Evolutionary conservation across 2,797 vertebrate genomes (phyloP), one percentile per base, ranked within the genome.

Genomic region (Myiothlypis coronata): DNA sequence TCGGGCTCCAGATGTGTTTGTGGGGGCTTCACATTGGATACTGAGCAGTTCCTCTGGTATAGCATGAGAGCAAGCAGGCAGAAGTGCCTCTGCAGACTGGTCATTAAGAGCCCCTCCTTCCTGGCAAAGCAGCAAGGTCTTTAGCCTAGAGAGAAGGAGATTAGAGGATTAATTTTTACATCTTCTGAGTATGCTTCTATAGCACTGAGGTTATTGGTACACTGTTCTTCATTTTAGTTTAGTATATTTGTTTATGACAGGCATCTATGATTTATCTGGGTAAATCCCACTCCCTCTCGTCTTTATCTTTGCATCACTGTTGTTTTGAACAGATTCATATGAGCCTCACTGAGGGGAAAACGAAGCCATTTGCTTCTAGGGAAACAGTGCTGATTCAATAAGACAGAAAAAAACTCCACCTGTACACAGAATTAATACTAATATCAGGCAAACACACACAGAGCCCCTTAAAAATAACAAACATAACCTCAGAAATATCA

Each of bases 11-110:
- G 46, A 24, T 1, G 0, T 46, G 28, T 41, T 76, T 44, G 20
- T 1, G 11, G 9, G n/a, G 9, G 5, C 20, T 76, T 43, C 32
- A 14, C 0, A 0, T 30, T 22, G 12, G 10, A 46, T 27, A 34
- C 21, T 4, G 71, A 67, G 59, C n/a, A 32, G 50, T 27, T 77
- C 56, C 50, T 64, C 1, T 0, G 2, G 28, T 34, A 21, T 24
- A 59, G 56, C 23, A 44, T 20, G 34, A 1, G 3, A 68, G 49
- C 37, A 60, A 64, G 18, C 14, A 77, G 52, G 50, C 57, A 65
- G 18, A n/a, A 59, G 5, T 23, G 11, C 8, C 50, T 90, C 50
- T 44, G 44, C 57, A 60, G 20, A 9, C 30, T 3, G 4, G 13
- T 23, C 34, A 30, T 56, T 47, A 39, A 55, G 8, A 81, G 12